phyloP scores from a whole-genome alignment of 2,888 invertebrate genomes.

The Drosophila niveifrons region DNA sequence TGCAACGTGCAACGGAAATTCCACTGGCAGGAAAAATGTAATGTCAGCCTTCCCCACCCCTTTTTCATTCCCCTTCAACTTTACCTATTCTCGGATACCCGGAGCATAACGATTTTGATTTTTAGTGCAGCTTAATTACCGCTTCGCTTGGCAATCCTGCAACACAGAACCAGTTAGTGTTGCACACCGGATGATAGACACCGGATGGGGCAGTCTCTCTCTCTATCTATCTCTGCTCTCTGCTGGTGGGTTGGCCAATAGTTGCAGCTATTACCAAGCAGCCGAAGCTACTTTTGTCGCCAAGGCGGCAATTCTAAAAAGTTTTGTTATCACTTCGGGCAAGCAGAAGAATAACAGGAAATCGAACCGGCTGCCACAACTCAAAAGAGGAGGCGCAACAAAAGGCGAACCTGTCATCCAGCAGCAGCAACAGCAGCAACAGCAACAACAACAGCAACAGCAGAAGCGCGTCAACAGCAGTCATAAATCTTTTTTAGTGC shows the following conservation, averaged over 20 bases:
- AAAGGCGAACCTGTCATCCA: constrained; percentile 33
- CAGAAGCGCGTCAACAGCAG: constrained; percentile 30
- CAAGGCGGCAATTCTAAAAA: constrained; percentile 59
- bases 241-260: constrained; percentile 38
- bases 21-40: constrained; percentile 78
- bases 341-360: constrained; percentile 73
- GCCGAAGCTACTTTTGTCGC: constrained; percentile 46
- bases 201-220: constrained; percentile 72
- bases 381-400: constrained; percentile 48
- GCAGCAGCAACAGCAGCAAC: constrained; percentile 2
- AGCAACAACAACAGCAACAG: constrained; percentile 7
- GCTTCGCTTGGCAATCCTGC: constrained; percentile 65
- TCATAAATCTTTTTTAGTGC: constrained; percentile 43
- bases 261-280: constrained; percentile 19
- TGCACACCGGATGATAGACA: constrained; percentile 70
- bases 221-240: not conserved
- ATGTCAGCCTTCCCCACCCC: constrained; percentile 22
- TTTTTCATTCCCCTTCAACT: not conserved
- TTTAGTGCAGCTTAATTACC: constrained; percentile 63
- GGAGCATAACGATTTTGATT: constrained; percentile 77
- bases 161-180: constrained; percentile 62
- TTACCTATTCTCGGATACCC: not conserved
- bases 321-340: constrained; percentile 68
- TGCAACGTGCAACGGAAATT: constrained; percentile 72
- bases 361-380: constrained; percentile 81